Evolutionary conservation across 1,140 invertebrate species (phyloP).

Genomic region (Cataglyphis hispanica): DNA sequence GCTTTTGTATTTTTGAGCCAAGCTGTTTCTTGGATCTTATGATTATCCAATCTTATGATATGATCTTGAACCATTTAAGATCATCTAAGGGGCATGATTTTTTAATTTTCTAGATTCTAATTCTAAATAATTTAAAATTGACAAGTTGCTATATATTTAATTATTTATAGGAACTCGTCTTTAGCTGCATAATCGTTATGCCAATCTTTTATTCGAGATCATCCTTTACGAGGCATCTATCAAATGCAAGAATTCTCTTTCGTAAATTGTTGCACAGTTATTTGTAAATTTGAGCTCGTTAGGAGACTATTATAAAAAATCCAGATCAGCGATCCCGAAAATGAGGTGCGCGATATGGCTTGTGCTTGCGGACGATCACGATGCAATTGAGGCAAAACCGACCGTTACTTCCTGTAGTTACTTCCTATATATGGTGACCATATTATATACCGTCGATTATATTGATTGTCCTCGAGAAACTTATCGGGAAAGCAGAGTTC

Average conservation of each 20-base stretch:
- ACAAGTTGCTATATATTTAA: no score
- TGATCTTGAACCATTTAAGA: no score
- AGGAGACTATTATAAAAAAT: slow-evolving; percentile 1
- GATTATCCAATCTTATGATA: no score
- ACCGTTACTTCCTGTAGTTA: slow-evolving; percentile 40
- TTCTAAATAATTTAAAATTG: no score
- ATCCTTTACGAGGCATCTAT: background rate
- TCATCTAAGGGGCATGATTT: no score
- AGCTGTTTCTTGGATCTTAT: no score
- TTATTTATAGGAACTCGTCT: no score
- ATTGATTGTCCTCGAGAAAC: slow-evolving; percentile 13
- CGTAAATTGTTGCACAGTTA: background rate
- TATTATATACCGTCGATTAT: slow-evolving; percentile 16
- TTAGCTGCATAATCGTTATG: no score
- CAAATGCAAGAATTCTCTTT: no score
- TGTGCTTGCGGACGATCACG: slow-evolving; percentile 24
- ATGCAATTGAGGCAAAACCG: slow-evolving; percentile 22
- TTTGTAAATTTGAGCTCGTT: slow-evolving; percentile 35
- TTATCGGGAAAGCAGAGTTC: slow-evolving; percentile 14
- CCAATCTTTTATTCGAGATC: no score
- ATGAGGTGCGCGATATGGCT: slow-evolving; percentile 29
- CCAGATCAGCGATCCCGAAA: slow-evolving; percentile 37
- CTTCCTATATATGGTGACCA: slow-evolving; percentile 10
- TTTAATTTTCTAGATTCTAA: no score
- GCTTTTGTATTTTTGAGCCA: no score